Evolutionary conservation across 1,140 invertebrate genomes (phyloP).

Genomic region (Trichogramma pretiosum): DNA sequence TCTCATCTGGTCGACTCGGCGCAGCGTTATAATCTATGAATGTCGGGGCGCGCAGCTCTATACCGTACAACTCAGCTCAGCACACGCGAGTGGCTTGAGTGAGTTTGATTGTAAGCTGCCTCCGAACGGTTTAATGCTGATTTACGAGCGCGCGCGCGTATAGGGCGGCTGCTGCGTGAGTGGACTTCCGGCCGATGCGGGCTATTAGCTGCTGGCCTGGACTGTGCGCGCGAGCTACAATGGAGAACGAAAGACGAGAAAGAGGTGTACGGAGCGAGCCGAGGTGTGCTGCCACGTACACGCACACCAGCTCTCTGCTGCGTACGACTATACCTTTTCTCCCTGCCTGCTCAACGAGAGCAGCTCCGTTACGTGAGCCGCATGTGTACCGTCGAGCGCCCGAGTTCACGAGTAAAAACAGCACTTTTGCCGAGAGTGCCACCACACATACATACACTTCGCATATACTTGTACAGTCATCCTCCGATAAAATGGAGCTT

Average conservation of each 20-base stretch:
- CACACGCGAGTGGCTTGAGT: slow-evolving; percentile 29
- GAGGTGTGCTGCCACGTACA: not conserved
- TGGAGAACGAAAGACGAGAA: no score
- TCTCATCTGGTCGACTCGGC: no score
- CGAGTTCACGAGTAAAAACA: no score
- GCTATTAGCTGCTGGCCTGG: slow-evolving; percentile 29
- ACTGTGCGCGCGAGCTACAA: not conserved
- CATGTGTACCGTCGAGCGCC: no score
- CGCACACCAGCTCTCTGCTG: slow-evolving; percentile 3
- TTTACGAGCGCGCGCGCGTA: slow-evolving; percentile 32
- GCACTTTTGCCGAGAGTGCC: no score
- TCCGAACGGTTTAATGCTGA: slow-evolving; percentile 36
- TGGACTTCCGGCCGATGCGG: slow-evolving; percentile 32
- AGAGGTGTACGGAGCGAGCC: not conserved
- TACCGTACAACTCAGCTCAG: not conserved
- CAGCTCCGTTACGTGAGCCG: not conserved
- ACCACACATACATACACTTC: no score
- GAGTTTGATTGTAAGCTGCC: slow-evolving; percentile 45
- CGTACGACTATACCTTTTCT: not conserved
- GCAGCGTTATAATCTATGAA: no score
- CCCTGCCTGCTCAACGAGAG: slow-evolving; percentile 1
- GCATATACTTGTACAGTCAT: no score
- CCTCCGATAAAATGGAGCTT: no score
- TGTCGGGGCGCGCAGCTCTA: not conserved
- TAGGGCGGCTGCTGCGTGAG: slow-evolving; percentile 34